phyloP scores from a whole-genome alignment of 1,140 invertebrate genomes.

The Drosophila jambulina region DNA sequence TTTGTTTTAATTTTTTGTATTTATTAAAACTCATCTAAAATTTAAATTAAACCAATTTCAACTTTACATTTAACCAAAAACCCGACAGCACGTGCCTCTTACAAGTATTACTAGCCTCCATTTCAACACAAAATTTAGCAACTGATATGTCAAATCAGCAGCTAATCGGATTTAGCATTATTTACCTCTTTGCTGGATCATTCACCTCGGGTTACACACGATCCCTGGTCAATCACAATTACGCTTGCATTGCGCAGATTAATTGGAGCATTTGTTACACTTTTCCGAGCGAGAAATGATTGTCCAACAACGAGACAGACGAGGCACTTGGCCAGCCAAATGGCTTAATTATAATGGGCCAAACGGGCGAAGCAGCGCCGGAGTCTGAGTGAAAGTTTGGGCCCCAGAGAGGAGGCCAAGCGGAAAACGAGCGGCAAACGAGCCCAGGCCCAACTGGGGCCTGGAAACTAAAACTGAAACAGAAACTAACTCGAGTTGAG shows the following conservation, averaged over 20 bases:
- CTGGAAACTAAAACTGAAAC: slow-evolving; percentile 41
- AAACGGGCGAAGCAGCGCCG: slow-evolving; percentile 15
- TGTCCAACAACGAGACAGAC: slow-evolving; percentile 20
- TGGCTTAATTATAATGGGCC: slow-evolving; percentile 68
- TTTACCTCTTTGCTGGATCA: slow-evolving; percentile 23
- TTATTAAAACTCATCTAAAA: not conserved
- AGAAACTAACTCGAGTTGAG: slow-evolving; percentile 57
- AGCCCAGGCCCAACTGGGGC: slow-evolving; percentile 36
- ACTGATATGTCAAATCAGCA: not conserved
- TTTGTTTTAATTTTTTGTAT: not conserved
- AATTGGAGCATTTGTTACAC: slow-evolving; percentile 59
- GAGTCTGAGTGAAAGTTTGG: slow-evolving; percentile 45
- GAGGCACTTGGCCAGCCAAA: slow-evolving; percentile 52
- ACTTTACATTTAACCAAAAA: not conserved
- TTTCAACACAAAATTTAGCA: not conserved
- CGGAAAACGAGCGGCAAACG: slow-evolving; percentile 35
- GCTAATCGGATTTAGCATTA: not conserved
- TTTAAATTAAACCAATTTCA: not conserved
- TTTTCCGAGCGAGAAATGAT: slow-evolving; percentile 57
- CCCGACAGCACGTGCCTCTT: not conserved
- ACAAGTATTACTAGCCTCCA: not conserved
- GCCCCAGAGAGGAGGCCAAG: slow-evolving; percentile 14
- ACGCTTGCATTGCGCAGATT: slow-evolving; percentile 28
- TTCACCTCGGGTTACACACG: slow-evolving; percentile 41
- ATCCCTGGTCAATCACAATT: slow-evolving; percentile 40